Conservation (phyloP, 2,888 invertebrate genomes). For the Temnothorax unifasciatus region DNA sequence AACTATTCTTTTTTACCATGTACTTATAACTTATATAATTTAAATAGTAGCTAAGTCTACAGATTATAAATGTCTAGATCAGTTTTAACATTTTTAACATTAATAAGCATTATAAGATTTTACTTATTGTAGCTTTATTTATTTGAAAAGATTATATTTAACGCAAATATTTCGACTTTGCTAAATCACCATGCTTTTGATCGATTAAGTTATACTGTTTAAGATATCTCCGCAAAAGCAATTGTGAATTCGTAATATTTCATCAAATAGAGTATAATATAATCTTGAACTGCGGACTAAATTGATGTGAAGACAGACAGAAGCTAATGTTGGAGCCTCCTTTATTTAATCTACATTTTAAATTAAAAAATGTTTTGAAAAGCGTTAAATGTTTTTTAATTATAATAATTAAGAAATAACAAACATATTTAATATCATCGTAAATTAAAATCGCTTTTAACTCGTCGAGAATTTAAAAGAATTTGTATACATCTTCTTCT, state of each 20-base stretch:
- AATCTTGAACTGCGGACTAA: neutral
- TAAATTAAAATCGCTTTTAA: neutral
- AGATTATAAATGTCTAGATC: no score
- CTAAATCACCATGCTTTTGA: neutral
- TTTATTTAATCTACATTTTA: neutral
- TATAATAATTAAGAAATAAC: neutral
- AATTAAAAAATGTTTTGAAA: neutral
- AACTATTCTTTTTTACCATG: neutral
- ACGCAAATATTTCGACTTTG: neutral
- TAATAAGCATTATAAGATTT: no score
- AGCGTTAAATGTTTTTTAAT: neutral
- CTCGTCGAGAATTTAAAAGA: neutral
- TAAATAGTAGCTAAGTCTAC: neutral
- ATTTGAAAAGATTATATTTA: neutral
- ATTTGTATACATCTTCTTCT: no score
- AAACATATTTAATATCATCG: neutral
- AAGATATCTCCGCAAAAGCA: neutral
- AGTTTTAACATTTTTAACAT: no score
- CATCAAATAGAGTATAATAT: neutral
- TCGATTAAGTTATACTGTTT: conserved; percentile 18
- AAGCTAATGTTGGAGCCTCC: neutral
- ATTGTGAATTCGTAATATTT: conserved; percentile 3
- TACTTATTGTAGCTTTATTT: neutral
- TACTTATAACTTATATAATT: neutral
- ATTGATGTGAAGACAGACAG: neutral